Percentiles rank a stretch among this genome's conserved stretches.
These are phyloP conservation scores for Temnopleurus reevesii DNA, from an alignment of 53 echinoderm and acorn worm species.

Conservation along the genomic window DNA sequence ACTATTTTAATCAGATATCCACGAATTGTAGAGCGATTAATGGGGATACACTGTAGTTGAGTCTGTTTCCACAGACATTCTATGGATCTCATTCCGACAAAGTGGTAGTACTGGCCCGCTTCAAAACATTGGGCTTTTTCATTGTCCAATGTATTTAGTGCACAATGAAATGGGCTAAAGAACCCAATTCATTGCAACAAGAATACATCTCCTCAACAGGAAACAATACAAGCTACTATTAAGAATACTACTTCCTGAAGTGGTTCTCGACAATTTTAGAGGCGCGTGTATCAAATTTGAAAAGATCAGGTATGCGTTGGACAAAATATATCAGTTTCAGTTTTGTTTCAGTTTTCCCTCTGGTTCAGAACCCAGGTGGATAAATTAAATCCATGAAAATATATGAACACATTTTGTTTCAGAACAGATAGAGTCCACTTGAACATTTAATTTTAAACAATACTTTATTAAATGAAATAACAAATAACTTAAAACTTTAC, in stretches of 20 bases:
- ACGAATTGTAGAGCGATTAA: background rate
- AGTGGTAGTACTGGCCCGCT: too few relatives aligned
- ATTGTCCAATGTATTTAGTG: too few relatives aligned
- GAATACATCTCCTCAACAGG: too few relatives aligned
- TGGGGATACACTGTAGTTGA: background rate
- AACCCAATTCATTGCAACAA: too few relatives aligned
- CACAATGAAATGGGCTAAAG: too few relatives aligned
- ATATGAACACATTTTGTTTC: background rate
- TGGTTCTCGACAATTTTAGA: background rate
- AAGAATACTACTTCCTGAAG: background rate
- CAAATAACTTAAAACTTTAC: too few relatives aligned
- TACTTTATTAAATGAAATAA: too few relatives aligned
- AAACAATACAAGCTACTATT: background rate
- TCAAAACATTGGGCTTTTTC: too few relatives aligned
- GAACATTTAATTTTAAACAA: background rate
- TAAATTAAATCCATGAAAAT: background rate
- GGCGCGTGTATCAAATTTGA: background rate
- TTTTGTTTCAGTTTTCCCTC: background rate
- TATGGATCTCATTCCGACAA: too few relatives aligned
- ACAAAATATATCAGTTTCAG: background rate
- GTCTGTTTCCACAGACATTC: too few relatives aligned
- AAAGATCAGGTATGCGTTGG: background rate
- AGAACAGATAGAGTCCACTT: background rate
- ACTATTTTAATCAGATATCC: slow-evolving; percentile 21
- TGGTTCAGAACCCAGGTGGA: background rate